Base-by-base conservation (phyloP, 2,888 invertebrate genomes). In the Dysmachus trigonus region DNA sequence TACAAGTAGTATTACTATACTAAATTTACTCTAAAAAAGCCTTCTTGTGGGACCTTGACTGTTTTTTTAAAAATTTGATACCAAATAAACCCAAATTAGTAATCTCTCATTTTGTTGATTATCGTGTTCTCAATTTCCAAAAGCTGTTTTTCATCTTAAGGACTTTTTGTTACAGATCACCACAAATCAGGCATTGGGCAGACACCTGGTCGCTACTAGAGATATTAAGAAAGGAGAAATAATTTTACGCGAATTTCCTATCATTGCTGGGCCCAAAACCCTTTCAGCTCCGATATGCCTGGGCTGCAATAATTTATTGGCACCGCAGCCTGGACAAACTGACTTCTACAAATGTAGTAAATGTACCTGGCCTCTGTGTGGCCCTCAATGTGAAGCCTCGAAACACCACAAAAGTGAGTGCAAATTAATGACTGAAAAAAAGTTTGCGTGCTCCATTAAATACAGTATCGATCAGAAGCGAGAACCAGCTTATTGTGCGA, bases 361-460 rank as follows among this genome's bases (percentile, higher is more conserved):
- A 15, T 96, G 96, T 89, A 93, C 93, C 18, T 96, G 96, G 95
- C 96, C 96, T 0, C 91, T 96, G 91, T 96, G 96, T 89, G 93
- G 94, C 1, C 90, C 91, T 0, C 90, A 92, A 38, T 96, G 96
- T 89, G 94, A 95, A 89, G 91, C 92, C 47, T 92, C 93, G 15
- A 90, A 92, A 0, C 89, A 92, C 1, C 95, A 95, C 88, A 90
- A 92, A 87, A 92, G 92, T 0, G 95, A 96, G 90, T 96, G 96
- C 88, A 92, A 93, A 88, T 89, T 94, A 5, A 94, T 95, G 94
- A 90, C 92, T 1, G 92, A 93, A 7, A 93, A 93, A 76, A 93
- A 94, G 88, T 95, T 94, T 87, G 93, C 93, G 88, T 94, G 94
- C 83, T 93, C 92, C 84, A 93, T 95, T 35, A 92, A 93, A 90